Conservation (phyloP, 1,140 invertebrate species). For the Battus philenor region DNA sequence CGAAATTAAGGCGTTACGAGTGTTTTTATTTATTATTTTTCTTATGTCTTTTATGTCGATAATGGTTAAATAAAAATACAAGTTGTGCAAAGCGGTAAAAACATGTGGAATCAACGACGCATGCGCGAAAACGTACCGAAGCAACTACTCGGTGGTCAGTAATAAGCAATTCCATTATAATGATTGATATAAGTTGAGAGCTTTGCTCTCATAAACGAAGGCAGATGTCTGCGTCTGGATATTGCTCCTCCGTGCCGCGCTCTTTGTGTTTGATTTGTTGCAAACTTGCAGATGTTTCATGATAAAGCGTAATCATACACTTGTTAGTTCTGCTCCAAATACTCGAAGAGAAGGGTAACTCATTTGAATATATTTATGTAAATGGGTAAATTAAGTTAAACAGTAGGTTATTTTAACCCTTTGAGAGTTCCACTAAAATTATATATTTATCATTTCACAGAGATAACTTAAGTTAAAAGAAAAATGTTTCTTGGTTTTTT, state of each 20-base stretch:
- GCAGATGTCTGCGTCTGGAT: conserved; percentile 4
- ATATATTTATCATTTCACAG: too few relatives aligned
- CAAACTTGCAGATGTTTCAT: neutral
- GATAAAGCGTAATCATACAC: too few relatives aligned
- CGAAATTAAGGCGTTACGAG: too few relatives aligned
- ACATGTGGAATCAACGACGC: too few relatives aligned
- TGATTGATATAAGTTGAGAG: conserved; percentile 11
- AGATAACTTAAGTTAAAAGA: too few relatives aligned
- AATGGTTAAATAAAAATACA: too few relatives aligned
- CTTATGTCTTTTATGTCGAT: too few relatives aligned
- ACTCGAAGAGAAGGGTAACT: neutral
- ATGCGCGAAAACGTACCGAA: too few relatives aligned
- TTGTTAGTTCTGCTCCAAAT: neutral
- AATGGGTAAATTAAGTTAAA: neutral
- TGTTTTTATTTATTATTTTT: too few relatives aligned
- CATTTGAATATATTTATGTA: neutral
- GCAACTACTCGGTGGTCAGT: neutral
- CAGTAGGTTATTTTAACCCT: too few relatives aligned
- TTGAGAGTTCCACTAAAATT: neutral
- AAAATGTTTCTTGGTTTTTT: too few relatives aligned
- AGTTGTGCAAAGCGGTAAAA: too few relatives aligned
- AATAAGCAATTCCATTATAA: conserved; percentile 11
- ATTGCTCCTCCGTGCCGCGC: neutral
- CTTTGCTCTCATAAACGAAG: conserved; percentile 10
- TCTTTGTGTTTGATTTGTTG: neutral